Evolutionary conservation across 2,888 invertebrate genomes (phyloP), one percentile per base, ranked within the genome.

Genomic region (Gasteruption jaculator): DNA sequence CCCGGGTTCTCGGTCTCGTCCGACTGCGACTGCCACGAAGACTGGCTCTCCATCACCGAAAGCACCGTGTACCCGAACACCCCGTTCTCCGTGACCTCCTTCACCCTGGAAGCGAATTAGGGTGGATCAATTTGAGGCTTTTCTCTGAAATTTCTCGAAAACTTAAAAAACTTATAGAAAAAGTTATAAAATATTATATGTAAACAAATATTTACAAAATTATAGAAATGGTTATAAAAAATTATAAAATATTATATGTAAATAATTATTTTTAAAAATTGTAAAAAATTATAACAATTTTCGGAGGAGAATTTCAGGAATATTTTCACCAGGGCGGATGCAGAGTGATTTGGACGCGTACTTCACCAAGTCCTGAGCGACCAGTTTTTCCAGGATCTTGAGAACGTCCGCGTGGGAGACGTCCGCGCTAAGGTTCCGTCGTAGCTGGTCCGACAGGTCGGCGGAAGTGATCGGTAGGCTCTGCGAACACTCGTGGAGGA

Each of bases 301-400:
- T n/a, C n/a, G n/a, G n/a, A n/a, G n/a, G n/a, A n/a, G n/a, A n/a
- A n/a, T n/a, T n/a, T n/a, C n/a, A n/a, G n/a, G n/a, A n/a, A n/a
- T n/a, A n/a, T n/a, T n/a, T n/a, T n/a, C n/a, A n/a, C n/a, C n/a
- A n/a, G n/a, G n/a, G n/a, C n/a, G n/a, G n/a, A n/a, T n/a, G n/a
- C n/a, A n/a, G n/a, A n/a, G n/a, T n/a, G n/a, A n/a, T n/a, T n/a
- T n/a, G n/a, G n/a, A n/a, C 39, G 57, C 57, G 61, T 58, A 76
- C 77, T 75, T 78, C 45, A 86, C 80, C 37, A 85, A 67, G 60
- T 83, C 81, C 63, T 88, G 88, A n/a, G 82, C 79, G 2, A 86
- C 81, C 65, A 90, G 80, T 67, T 89, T 89, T 54, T 85, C 82
- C 4, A 90, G 68, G 33, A 89, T 75, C 65, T 85, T 85, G 53